Base-by-base conservation (phyloP, 2,797 vertebrate genomes). In the Poeciliopsis infans region DNA sequence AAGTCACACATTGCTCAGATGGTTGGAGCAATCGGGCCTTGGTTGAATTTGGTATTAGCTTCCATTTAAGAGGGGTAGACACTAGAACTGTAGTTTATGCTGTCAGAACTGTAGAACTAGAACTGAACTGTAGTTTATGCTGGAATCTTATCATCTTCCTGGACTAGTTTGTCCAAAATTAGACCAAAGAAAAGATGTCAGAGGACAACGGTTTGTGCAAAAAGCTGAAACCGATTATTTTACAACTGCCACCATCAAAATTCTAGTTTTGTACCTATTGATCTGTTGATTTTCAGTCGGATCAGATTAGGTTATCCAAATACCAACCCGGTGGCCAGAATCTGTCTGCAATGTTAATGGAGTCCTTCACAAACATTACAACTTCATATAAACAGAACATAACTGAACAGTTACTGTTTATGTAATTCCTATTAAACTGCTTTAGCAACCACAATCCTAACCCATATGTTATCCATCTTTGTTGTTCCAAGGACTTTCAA, bases 1-100 rank as follows among this genome's bases (percentile, higher is more conserved):
- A 89, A 93, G 85, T 90, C 87, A 71, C 41, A 82, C 84, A 88
- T 88, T 75, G 85, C 89, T 88, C 75, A 31, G 68, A 89, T 72
- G 89, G 87, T 79, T 81, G 80, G 13, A 80, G 81, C 77, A 75
- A 81, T 23, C 71, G 86, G 78, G 47, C 78, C 71, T 79, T 73
- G 69, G 15, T 77, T 70, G 74, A 73, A 74, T 73, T 73, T 23
- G 82, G 36, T 77, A 79, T 76, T 66, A 81, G 57, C 46, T 77
- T 77, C 66, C 81, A 81, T 76, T 70, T 46, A 70, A n/a, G 68
- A 70, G 25, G 73, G n/a, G 72, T 74, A 18, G 78, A 81, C 75
- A 51, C 75, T 72, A 68, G 47, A 74, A 64, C 57, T 59, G 36
- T 41, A 53, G 85, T 64, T 69, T 70, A 68, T 72, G 69, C 78